These are phyloP conservation scores for Apamea monoglypha DNA, from an alignment of 2,888 invertebrate genomes.

Conservation along the genomic window DNA sequence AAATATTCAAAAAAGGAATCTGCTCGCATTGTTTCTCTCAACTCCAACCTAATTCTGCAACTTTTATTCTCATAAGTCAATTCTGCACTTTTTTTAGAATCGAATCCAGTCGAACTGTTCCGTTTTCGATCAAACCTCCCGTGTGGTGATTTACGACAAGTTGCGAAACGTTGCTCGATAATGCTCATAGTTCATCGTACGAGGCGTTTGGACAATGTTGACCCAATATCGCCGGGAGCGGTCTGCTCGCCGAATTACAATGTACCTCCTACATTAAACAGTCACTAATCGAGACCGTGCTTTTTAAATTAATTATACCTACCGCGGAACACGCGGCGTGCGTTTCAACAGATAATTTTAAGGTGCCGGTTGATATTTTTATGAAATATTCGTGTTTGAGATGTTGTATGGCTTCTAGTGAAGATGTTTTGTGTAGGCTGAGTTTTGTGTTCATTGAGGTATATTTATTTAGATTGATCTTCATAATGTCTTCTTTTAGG, in stretches of 20 bases:
- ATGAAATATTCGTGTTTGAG: slow-evolving; percentile 29
- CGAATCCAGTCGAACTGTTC: slow-evolving; percentile 47
- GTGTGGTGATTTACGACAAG: slow-evolving; percentile 68
- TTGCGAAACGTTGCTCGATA: slow-evolving; percentile 70
- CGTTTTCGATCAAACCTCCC: slow-evolving; percentile 59
- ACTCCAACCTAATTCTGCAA: slow-evolving; percentile 35
- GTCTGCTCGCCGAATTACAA: slow-evolving; percentile 70
- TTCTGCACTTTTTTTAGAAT: slow-evolving; percentile 52
- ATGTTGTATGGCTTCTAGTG: slow-evolving; percentile 28
- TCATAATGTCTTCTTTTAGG: neutral
- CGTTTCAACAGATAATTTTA: slow-evolving; percentile 20
- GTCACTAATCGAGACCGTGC: slow-evolving; percentile 70
- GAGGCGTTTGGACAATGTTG: slow-evolving; percentile 81
- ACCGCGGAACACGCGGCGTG: slow-evolving; percentile 35
- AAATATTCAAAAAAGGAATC: slow-evolving; percentile 24
- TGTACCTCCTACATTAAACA: slow-evolving; percentile 74
- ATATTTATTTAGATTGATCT: slow-evolving; percentile 16
- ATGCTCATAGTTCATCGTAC: slow-evolving; percentile 75
- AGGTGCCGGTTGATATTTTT: slow-evolving; percentile 37
- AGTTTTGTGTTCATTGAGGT: slow-evolving; percentile 5
- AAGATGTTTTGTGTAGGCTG: slow-evolving; percentile 23
- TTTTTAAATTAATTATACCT: slow-evolving; percentile 68
- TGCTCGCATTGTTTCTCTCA: slow-evolving; percentile 8
- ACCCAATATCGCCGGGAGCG: slow-evolving; percentile 74
- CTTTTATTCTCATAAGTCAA: slow-evolving; percentile 32